A percentile compares a stretch with the other conserved stretches of the same genome.
Conservation (phyloP, 2,888 invertebrate species). For the Acrocera orbiculus region DNA sequence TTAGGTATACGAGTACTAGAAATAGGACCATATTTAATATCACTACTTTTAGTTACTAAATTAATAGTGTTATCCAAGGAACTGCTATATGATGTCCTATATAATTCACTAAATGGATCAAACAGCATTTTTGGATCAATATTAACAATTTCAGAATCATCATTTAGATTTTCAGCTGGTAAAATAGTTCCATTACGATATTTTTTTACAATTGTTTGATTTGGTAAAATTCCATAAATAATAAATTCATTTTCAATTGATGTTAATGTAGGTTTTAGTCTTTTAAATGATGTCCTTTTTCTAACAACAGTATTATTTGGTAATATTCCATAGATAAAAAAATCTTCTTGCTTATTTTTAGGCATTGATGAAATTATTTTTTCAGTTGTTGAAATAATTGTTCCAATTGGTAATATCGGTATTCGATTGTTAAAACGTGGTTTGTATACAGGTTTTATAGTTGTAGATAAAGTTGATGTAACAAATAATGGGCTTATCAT, state of each 20-base stretch:
- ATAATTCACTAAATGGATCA: constrained; percentile 33
- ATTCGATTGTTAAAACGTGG: constrained; percentile 14
- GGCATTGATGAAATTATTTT: constrained; percentile 33
- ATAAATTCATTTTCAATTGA: constrained; percentile 43
- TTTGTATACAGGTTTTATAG: constrained; percentile 10
- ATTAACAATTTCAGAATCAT: constrained; percentile 38
- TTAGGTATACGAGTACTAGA: constrained; percentile 5
- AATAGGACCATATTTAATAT: constrained; percentile 14
- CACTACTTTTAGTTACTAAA: constrained; percentile 18
- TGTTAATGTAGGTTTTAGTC: constrained; percentile 33
- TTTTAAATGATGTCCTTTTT: constrained; percentile 59
- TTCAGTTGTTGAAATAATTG: constrained; percentile 30
- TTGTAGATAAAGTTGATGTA: constrained; percentile 4
- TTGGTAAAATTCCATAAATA: constrained; percentile 58
- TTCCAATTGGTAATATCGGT: constrained; percentile 13
- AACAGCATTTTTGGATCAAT: constrained; percentile 41
- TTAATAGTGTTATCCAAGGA: constrained; percentile 9
- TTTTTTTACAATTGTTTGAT: constrained; percentile 63
- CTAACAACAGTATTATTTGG: constrained; percentile 64
- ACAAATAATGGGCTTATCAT: constrained; percentile 3
- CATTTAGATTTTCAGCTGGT: constrained; percentile 41
- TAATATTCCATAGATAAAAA: constrained; percentile 55
- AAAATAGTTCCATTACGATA: constrained; percentile 64
- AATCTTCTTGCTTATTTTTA: constrained; percentile 35
- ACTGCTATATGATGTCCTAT: constrained; percentile 14